Evolutionary conservation across 1,140 invertebrate species (phyloP).

Genomic region (Ceratosolen solmsi): DNA sequence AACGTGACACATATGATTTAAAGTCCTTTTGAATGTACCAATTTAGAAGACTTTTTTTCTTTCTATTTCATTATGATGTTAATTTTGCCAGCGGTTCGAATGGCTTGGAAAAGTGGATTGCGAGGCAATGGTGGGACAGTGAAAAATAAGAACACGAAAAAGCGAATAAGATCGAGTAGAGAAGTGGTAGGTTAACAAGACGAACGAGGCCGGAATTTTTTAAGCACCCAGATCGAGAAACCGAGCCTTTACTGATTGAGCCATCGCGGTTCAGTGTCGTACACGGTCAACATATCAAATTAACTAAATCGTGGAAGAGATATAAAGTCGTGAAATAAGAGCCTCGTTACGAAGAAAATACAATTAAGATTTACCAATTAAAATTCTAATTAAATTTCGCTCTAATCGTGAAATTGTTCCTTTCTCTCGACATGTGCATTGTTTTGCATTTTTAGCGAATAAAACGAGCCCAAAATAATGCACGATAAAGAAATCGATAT

Average conservation of each 20-base stretch:
- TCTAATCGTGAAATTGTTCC: too few relatives aligned
- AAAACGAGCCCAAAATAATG: too few relatives aligned
- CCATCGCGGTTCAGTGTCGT: not conserved
- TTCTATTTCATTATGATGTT: conserved; percentile 1
- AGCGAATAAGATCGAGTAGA: not conserved
- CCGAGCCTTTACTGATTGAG: not conserved
- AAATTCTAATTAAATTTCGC: too few relatives aligned
- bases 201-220: not conserved
- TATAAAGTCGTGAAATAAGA: too few relatives aligned
- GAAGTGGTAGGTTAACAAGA: not conserved
- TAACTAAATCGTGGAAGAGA: not conserved
- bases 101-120: not conserved
- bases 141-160: not conserved
- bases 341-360: too few relatives aligned
- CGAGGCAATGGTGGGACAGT: not conserved
- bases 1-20: not conserved
- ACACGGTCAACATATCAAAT: not conserved
- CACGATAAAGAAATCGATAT: too few relatives aligned
- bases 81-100: too few relatives aligned
- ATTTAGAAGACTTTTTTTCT: not conserved
- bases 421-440: too few relatives aligned
- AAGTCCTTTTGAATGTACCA: not conserved
- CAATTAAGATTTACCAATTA: too few relatives aligned
- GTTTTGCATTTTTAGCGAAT: too few relatives aligned
- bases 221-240: not conserved